Percentiles rank a stretch among this genome's conserved stretches.
These are phyloP conservation scores for Furcifer pardalis DNA, from an alignment of 2,797 vertebrate species.

Conservation along the genomic window DNA sequence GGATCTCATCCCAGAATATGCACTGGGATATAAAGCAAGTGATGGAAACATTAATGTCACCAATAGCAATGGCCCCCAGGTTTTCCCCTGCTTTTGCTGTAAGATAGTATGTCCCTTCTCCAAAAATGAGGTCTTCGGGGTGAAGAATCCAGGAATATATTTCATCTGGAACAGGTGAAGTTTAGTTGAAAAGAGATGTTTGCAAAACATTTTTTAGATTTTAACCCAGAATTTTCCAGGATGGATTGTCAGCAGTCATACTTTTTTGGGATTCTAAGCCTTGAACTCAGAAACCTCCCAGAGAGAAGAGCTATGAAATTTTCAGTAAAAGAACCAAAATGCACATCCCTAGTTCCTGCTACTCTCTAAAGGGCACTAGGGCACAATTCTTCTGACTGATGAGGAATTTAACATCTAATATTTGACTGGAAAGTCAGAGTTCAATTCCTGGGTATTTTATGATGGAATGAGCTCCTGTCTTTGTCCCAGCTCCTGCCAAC, in stretches of 20 bases:
- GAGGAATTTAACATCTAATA: neutral
- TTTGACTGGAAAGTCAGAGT: neutral
- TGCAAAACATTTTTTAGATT: no score
- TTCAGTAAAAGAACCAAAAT: no score
- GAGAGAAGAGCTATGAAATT: no score
- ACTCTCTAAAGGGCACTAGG: no score
- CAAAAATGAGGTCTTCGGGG: slow-evolving; percentile 79
- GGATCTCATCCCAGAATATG: slow-evolving; percentile 89
- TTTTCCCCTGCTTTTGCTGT: slow-evolving; percentile 78
- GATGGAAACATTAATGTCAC: slow-evolving; percentile 77
- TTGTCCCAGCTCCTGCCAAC: no score
- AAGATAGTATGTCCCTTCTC: slow-evolving; percentile 85
- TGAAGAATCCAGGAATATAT: slow-evolving; percentile 88
- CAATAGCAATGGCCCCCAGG: slow-evolving; percentile 73
- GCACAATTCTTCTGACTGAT: neutral
- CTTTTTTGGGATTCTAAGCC: no score
- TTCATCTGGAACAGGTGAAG: slow-evolving; percentile 76
- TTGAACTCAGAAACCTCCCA: no score
- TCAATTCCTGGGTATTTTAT: no score
- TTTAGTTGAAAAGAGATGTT: neutral
- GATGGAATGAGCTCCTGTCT: no score
- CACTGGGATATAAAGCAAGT: slow-evolving; percentile 88
- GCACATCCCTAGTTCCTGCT: neutral
- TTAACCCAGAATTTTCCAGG: no score
- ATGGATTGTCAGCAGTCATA: no score